Base-by-base conservation (phyloP, 1,140 invertebrate species). In the Planococcus citri region DNA sequence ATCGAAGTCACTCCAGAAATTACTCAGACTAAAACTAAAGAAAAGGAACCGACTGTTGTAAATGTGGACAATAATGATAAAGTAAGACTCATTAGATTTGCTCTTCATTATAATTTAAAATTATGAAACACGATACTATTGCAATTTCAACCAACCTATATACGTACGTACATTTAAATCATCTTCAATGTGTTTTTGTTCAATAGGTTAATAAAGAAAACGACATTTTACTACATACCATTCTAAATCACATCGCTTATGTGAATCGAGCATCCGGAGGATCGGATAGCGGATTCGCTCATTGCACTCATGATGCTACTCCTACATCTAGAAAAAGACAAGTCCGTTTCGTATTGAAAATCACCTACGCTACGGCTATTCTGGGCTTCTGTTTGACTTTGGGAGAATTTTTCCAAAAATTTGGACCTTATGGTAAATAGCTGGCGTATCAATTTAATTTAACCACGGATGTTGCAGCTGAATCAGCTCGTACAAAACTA, bases 241-340 rank as follows among this genome's bases (percentile, higher is more conserved):
- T 85, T 72, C 72, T 85, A 57, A 83, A 84, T 75, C 83, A 85
- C 73, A 84, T 84, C 61, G 83, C 83, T 10, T 83, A 84, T 71
- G 82, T 83, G 27, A 84, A 83, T 75, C 79, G 82, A 74, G 77
- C 80, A 2, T 81, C 81, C 71, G 76, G 77, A 72, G 75, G 79
- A 68, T 75, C 64, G 3, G 73, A 70, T 75, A 64, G 60, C 22
- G 60, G 60, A 24, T 64, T 64, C 25, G 60, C 60, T 10, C 60
- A 64, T 20, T 64, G 60, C 17, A 25, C 60, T 24, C 60, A 25
- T 27, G 78, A 57, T 77, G 79, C 70, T 73, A 74, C 76, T 17
- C 76, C 74, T 27, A 78, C 79, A 1, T 76, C 74, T 6, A 76
- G 80, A 67, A 80, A 80, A 68, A 79, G 79, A 33, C 78, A 81